Evolutionary conservation across 2,888 invertebrate genomes (phyloP).

Genomic region (Tetheella fluctuosa): DNA sequence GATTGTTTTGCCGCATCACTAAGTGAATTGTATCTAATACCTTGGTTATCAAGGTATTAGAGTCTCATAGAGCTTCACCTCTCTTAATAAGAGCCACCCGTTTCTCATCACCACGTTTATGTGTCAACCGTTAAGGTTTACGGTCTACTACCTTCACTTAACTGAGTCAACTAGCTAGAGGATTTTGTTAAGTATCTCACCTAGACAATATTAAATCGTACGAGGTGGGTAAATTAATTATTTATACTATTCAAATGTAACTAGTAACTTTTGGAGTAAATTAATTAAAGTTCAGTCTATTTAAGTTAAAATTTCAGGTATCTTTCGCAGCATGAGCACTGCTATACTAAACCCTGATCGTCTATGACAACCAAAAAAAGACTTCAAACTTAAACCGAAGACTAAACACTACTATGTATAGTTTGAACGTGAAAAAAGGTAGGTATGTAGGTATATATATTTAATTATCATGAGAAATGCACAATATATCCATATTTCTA

Average conservation of each 20-base stretch:
- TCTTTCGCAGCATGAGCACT: no score
- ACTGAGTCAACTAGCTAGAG: slow-evolving; percentile 30
- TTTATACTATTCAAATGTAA: neutral
- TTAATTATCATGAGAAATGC: no score
- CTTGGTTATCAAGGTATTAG: slow-evolving; percentile 31
- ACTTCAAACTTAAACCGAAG: no score
- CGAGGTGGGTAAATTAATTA: neutral
- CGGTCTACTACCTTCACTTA: slow-evolving; percentile 36
- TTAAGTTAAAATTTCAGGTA: neutral
- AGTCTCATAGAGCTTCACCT: slow-evolving; percentile 36
- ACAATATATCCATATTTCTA: no score
- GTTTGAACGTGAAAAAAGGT: no score
- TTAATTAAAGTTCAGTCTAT: neutral
- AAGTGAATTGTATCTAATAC: slow-evolving; percentile 10
- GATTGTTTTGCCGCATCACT: neutral
- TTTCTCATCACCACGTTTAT: slow-evolving; percentile 56
- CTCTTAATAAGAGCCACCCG: slow-evolving; percentile 51
- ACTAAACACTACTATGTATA: no score
- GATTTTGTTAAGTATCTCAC: slow-evolving; percentile 19
- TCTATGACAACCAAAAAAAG: no score
- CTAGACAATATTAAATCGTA: slow-evolving; percentile 9
- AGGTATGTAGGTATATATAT: no score
- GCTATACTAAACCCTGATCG: no score
- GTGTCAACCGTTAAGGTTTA: slow-evolving; percentile 55
- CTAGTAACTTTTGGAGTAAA: neutral